Conservation (phyloP, 2,797 vertebrate genomes). For the Luscinia luscinia region DNA sequence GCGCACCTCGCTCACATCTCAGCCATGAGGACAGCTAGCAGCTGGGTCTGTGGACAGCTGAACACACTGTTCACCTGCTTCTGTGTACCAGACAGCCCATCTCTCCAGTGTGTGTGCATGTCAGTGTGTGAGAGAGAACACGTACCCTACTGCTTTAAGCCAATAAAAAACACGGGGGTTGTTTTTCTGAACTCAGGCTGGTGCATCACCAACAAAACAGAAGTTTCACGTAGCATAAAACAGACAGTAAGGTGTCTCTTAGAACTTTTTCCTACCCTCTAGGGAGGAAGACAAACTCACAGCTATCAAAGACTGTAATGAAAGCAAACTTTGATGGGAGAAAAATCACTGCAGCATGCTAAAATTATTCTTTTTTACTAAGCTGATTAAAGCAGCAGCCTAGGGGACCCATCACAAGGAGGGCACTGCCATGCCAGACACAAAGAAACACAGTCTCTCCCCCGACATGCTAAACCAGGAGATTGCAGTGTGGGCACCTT, state of each 20-base stretch:
- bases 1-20: neutral
- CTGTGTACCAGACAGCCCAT: neutral
- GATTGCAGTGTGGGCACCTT: neutral
- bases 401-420: neutral
- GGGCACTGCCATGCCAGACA: neutral
- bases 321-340: conserved; percentile 42
- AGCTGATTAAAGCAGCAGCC: conserved; percentile 4
- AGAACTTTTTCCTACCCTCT: neutral
- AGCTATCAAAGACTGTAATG: conserved; percentile 44
- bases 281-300: conserved; percentile 36
- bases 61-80: neutral
- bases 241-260: conserved; percentile 25
- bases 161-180: neutral
- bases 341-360: conserved; percentile 25
- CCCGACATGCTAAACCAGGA: neutral
- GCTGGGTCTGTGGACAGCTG: neutral
- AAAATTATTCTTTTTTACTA: conserved; percentile 13
- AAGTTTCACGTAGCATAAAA: conserved; percentile 4
- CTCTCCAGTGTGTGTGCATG: neutral
- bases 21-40: neutral
- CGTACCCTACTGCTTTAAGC: neutral
- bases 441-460: neutral
- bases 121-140: neutral
- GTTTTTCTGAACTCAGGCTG: neutral
- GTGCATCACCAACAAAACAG: neutral